Evolutionary conservation across 2,113 vertebrate species (phyloP).

Genomic region (Rhinoderma darwinii): DNA sequence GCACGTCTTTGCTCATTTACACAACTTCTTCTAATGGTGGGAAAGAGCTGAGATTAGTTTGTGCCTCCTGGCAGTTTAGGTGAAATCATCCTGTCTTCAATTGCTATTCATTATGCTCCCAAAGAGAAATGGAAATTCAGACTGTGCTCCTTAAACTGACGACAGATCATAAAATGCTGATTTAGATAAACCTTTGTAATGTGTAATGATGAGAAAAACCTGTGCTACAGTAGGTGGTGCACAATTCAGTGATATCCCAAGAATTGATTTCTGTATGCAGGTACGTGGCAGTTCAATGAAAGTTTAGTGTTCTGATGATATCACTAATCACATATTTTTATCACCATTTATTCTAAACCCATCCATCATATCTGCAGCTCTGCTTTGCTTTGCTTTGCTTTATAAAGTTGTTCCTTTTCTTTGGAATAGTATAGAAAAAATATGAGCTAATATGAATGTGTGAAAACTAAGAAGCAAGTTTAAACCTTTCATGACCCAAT

Average conservation of each 20-base stretch:
- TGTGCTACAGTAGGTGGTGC: background rate
- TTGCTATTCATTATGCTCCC: background rate
- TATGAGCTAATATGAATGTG: background rate
- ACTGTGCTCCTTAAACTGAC: background rate
- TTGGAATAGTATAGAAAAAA: background rate
- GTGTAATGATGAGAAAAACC: background rate
- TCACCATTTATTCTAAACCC: too few relatives aligned
- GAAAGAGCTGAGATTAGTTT: background rate
- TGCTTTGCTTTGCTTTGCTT: background rate
- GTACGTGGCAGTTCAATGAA: background rate
- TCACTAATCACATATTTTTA: background rate
- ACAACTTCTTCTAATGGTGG: slow-evolving; percentile 14
- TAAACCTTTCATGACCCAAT: too few relatives aligned
- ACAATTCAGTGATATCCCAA: background rate
- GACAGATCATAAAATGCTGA: slow-evolving; percentile 39
- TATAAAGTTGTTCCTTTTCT: background rate
- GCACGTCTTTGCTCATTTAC: background rate
- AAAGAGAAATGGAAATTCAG: slow-evolving; percentile 37
- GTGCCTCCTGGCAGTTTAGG: slow-evolving; percentile 1
- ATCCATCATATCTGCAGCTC: background rate
- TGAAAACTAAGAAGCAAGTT: background rate
- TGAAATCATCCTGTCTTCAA: background rate
- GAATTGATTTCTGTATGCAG: background rate
- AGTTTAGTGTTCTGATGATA: background rate
- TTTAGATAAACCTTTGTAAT: slow-evolving; percentile 10